Base-by-base conservation (phyloP, 2,113 vertebrate genomes). In the Mustela lutreola region DNA sequence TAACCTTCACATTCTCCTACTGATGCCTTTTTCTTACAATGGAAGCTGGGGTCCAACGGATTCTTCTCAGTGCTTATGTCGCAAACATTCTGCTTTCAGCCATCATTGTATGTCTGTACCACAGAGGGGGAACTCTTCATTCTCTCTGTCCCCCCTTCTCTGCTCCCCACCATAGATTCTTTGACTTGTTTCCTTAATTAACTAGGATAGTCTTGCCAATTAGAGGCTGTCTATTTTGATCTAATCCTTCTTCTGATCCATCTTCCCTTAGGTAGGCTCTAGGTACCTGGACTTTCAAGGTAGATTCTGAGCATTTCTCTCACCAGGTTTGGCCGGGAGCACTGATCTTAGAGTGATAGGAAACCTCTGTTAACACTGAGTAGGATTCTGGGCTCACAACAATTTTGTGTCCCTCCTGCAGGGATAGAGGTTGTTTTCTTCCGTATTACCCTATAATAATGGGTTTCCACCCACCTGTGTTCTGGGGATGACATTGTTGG, bases 91-190 rank as follows among this genome's bases (percentile, higher is more conserved):
- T 63, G 14, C 19, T 36, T 76, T 53, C 14, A 71, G 42, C 33
- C 8, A n/a, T 16, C 11, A 45, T 18, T 58, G 9, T 5, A 0
- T 19, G 7, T 21, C 48, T 36, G 33, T 19, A 8, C 11, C 10
- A 9, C 31, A 56, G 53, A 81, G 19, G 0, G 22, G 3, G 2
- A 8, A 6, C 21, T 33, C 28, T 22, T 70, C 26, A 5, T 19
- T 1, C 5, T 5, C 11, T 78, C 28, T 15, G 28, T 1, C 28
- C 5, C 62, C 26, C 4, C 2, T 31, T 0, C 62, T 11, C 5
- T 58, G 4, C 53, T 18, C 70, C 39, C 33, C 28, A 21, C 16
- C 60, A 3, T 22, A 5, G 1, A 7, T 8, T 53, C 8, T 53
- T 63, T 62, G 60, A 22, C 28, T 60, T 42, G 15, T n/a, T 65